Percentiles rank a stretch among this genome's conserved stretches.
These are phyloP conservation scores for Ophonus ardosiacus DNA, from an alignment of 2,888 invertebrate genomes.

Conservation along the genomic window DNA sequence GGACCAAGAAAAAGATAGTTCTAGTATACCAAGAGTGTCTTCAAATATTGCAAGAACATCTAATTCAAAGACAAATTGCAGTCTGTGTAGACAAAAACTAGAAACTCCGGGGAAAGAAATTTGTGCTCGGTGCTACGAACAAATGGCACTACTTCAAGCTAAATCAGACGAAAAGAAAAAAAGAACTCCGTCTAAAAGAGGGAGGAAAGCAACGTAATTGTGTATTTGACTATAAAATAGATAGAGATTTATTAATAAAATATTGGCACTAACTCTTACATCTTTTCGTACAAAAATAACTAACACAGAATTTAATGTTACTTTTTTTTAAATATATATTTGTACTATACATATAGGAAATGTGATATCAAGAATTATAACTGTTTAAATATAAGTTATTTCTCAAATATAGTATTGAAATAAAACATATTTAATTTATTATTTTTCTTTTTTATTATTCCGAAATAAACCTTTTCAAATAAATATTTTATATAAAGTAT, in stretches of 20 bases:
- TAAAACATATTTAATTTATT: background rate
- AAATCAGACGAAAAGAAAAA: background rate
- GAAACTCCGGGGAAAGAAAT: background rate
- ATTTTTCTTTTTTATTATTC: background rate
- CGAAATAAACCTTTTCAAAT: background rate
- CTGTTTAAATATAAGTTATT: background rate
- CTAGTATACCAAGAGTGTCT: background rate
- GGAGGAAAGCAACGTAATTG: background rate
- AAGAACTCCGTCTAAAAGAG: background rate
- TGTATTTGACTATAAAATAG: background rate
- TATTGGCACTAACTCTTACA: background rate
- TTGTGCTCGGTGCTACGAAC: background rate
- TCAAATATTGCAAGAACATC: background rate
- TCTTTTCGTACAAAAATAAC: background rate
- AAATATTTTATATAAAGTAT: no score
- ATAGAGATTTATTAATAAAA: background rate
- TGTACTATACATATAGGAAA: background rate
- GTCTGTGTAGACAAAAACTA: background rate
- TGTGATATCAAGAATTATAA: background rate
- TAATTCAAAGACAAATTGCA: background rate
- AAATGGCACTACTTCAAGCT: background rate
- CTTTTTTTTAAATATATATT: background rate
- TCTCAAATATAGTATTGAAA: background rate
- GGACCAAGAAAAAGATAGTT: background rate
- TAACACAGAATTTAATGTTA: background rate